These are phyloP conservation scores for Moxostoma hubbsi DNA, from an alignment of 2,797 vertebrate species.

Conservation along the genomic window DNA sequence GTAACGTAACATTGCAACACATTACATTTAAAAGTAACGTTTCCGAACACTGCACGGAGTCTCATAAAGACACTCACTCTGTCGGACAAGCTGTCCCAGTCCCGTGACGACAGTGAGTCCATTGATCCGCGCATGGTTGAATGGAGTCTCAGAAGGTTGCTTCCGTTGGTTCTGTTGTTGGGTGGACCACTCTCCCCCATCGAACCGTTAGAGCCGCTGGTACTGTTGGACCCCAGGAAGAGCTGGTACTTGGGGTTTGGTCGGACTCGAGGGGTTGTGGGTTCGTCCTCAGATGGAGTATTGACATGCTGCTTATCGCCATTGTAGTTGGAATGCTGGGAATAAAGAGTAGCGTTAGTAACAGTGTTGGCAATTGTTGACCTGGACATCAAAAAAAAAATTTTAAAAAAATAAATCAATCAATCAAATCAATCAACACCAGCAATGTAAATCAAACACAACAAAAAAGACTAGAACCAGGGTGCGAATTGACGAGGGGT, in stretches of 20 bases:
- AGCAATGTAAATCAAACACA: neutral
- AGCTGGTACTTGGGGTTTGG: slow-evolving; percentile 55
- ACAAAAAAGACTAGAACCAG: too few relatives aligned
- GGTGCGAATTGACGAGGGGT: too few relatives aligned
- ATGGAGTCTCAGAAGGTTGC: slow-evolving; percentile 3
- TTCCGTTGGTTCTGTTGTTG: slow-evolving; percentile 29
- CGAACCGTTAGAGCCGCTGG: slow-evolving; percentile 15
- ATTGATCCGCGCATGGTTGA: slow-evolving; percentile 42
- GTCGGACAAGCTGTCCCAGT: slow-evolving; percentile 44
- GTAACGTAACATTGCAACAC: too few relatives aligned
- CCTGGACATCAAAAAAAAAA: neutral
- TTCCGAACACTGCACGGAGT: too few relatives aligned
- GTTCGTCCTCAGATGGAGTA: slow-evolving; percentile 19
- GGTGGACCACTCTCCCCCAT: neutral
- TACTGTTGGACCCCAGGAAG: slow-evolving; percentile 28
- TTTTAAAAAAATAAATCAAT: too few relatives aligned
- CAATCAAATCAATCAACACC: too few relatives aligned
- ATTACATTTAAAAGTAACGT: too few relatives aligned
- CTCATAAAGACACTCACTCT: slow-evolving; percentile 42
- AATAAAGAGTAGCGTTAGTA: too few relatives aligned
- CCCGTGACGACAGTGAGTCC: slow-evolving; percentile 49
- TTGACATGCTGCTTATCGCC: slow-evolving; percentile 11
- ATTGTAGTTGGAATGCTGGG: slow-evolving; percentile 30
- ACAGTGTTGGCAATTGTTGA: too few relatives aligned
- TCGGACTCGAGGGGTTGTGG: neutral